Base-by-base conservation (phyloP, 1,140 invertebrate genomes). In the Oryzaephilus surinamensis region DNA sequence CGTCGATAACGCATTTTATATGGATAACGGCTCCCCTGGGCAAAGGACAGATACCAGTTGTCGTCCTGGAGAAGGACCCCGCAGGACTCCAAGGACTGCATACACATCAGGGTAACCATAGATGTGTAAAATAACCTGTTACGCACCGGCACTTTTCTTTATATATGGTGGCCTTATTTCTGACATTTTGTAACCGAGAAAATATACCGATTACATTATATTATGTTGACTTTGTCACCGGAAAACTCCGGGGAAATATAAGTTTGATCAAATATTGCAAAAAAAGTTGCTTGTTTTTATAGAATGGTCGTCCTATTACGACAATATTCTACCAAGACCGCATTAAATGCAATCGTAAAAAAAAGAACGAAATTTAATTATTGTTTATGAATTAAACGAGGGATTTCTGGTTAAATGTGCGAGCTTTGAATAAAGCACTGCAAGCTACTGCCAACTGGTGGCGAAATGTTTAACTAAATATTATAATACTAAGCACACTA, bases 51-150 rank as follows among this genome's bases (percentile, higher is more conserved):
- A 46, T 35, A 43, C 38, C 35, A 37, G 12, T 15, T 32, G 30
- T 41, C 32, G 38, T 42, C 41, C 39, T 41, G 41, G 19, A 26
- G 13, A 6, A 45, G 43, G 47, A 40, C 35, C 32, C 34, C 17
- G 32, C 30, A 41, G 44, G 43, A 51, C 51, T 51, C 51, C 27
- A 38, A 47, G 46, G 49, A 47, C 45, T 37, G 24, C 23, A 30
- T 41, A 45, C 35, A 46, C 39, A 49, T 54, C 52, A 52, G 50
- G 46, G 50, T 54, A 55, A 41, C 45, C 53, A 58, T 58, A 58
- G 55, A 55, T 51, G 55, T 58, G 55, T 58, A 58, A 58, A 58
- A 58, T 58, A 58, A 58, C 53, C 51, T 58, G 55, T 58, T 55
- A 58, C 53, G 55, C 53, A 54, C 50, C 41, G 47, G 40, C 40